Evolutionary conservation across 2,797 vertebrate species (phyloP).

Genomic region (Ctenosaura bakeri): DNA sequence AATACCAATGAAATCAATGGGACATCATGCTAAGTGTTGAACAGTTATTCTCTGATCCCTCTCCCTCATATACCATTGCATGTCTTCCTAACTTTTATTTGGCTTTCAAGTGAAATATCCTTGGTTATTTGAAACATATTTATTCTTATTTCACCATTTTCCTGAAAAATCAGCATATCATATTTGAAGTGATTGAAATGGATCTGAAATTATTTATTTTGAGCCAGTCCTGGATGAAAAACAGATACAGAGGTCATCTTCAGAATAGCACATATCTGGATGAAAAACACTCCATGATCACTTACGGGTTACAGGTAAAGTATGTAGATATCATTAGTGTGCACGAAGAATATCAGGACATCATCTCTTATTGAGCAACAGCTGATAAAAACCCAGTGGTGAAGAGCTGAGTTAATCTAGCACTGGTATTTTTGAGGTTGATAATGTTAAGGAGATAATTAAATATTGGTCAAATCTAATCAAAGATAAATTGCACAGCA

Average conservation of each 20-base stretch:
- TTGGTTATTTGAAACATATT: neutral
- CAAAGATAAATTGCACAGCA: neutral
- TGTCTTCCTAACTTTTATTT: neutral
- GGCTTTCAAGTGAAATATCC: neutral
- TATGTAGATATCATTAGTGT: too few relatives aligned
- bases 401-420: neutral
- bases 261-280: neutral
- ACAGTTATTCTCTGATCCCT: neutral
- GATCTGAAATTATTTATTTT: neutral
- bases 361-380: neutral
- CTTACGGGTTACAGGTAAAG: neutral
- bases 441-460: neutral
- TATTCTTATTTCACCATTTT: neutral
- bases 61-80: neutral
- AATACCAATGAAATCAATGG: neutral
- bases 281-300: neutral
- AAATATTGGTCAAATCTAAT: neutral
- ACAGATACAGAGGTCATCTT: neutral
- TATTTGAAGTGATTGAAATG: neutral
- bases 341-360: neutral
- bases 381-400: neutral
- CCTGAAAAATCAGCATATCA: neutral
- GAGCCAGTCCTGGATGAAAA: too few relatives aligned
- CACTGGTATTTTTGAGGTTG: neutral
- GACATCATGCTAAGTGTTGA: neutral